phyloP scores from a whole-genome alignment of 1,140 invertebrate genomes.

The Pinna nobilis region DNA sequence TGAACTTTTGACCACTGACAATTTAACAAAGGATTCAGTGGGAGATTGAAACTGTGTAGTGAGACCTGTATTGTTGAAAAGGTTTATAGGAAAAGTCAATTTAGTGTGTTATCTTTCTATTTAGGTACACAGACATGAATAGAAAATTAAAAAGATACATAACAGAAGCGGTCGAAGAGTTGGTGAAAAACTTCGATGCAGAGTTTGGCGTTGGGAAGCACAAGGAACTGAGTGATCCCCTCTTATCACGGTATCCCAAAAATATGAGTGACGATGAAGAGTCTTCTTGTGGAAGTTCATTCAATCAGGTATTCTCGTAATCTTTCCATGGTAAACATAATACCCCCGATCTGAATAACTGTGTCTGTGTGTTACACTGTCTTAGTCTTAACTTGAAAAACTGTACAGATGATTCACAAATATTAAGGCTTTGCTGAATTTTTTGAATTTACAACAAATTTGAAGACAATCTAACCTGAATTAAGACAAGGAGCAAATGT shows the following conservation, averaged over 20 bases:
- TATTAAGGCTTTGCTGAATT: neutral
- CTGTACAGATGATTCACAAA: neutral
- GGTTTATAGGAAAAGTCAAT: too few species aligned
- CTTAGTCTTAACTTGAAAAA: neutral
- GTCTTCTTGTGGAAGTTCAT: slow-evolving; percentile 67
- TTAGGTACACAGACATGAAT: slow-evolving; percentile 64
- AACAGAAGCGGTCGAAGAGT: slow-evolving; percentile 58
- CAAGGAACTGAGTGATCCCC: slow-evolving; percentile 36
- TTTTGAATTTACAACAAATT: too few species aligned
- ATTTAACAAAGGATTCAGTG: too few species aligned
- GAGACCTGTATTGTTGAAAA: too few species aligned
- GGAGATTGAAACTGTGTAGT: too few species aligned
- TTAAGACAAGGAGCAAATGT: too few species aligned
- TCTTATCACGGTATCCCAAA: slow-evolving; percentile 25
- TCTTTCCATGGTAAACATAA: neutral
- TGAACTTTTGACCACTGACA: too few species aligned
- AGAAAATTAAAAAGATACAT: slow-evolving; percentile 61
- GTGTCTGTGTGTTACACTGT: neutral
- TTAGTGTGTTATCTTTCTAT: neutral
- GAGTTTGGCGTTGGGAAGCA: slow-evolving; percentile 63
- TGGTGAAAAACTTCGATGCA: slow-evolving; percentile 68
- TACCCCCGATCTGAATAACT: neutral
- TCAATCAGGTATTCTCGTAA: slow-evolving; percentile 59
- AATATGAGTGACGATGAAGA: slow-evolving; percentile 69
- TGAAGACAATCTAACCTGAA: too few species aligned